Conservation (phyloP, 2,113 vertebrate genomes). For the Seriola dumerili region DNA sequence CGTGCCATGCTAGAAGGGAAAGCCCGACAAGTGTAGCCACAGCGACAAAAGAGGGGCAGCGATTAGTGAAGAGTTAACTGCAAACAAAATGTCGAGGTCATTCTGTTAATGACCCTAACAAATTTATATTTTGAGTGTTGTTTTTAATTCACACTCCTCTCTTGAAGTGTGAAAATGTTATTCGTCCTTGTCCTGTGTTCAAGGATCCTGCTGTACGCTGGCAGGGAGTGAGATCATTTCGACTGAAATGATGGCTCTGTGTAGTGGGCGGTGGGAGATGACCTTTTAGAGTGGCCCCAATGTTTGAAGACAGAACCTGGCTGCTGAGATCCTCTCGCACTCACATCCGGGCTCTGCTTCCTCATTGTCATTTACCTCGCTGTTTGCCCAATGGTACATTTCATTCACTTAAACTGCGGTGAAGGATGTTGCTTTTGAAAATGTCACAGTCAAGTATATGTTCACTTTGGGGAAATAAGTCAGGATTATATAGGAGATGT, state of each 20-base stretch:
- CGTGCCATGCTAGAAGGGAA: not conserved
- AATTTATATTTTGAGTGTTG: not conserved
- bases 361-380: conserved; percentile 11
- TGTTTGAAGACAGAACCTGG: conserved; percentile 45
- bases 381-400: conserved; percentile 37
- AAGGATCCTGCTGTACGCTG: conserved; percentile 12
- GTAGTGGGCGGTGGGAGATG: conserved; percentile 36
- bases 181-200: conserved; percentile 1
- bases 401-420: conserved; percentile 42
- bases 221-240: conserved; percentile 40
- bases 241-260: conserved; percentile 43
- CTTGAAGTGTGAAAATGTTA: conserved; percentile 26
- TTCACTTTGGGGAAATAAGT: conserved; percentile 10
- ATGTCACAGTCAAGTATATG: conserved; percentile 49
- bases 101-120: not conserved
- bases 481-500: not conserved
- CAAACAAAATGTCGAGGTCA: conserved; percentile 1
- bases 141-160: conserved; percentile 17
- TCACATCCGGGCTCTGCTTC: conserved; percentile 41
- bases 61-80: not conserved
- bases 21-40: too few species aligned
- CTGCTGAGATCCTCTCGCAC: conserved; percentile 55
- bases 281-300: conserved; percentile 56
- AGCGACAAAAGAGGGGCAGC: not conserved
- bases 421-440: conserved; percentile 33